phyloP scores from a whole-genome alignment of 2,888 invertebrate species.

The Spisula solida region DNA sequence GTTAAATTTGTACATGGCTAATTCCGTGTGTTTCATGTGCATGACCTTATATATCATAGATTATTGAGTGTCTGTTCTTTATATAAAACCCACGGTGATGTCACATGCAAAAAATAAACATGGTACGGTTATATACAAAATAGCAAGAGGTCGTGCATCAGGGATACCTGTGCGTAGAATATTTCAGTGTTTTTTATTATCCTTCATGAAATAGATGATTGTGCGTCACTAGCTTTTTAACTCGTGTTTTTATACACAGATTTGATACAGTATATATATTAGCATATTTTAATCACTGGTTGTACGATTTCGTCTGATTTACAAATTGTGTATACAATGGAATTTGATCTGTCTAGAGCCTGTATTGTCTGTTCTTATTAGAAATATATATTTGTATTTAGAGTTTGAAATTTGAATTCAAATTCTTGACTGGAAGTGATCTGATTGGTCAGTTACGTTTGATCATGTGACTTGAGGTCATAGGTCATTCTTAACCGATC shows the following conservation, averaged over 20 bases:
- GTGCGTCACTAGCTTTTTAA: conserved; percentile 70
- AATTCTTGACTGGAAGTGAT: conserved; percentile 34
- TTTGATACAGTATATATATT: conserved; percentile 30
- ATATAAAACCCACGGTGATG: conserved; percentile 47
- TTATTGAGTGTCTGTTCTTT: conserved; percentile 27
- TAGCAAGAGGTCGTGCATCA: conserved; percentile 75
- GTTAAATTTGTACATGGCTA: background rate
- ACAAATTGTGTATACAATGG: conserved; percentile 22
- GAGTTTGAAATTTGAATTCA: conserved; percentile 57
- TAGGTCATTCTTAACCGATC: background rate
- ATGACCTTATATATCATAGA: conserved; percentile 41
- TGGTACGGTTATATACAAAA: conserved; percentile 5
- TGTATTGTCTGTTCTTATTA: conserved; percentile 66
- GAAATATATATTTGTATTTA: conserved; percentile 49
- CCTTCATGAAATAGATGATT: conserved; percentile 63
- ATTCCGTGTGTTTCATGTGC: conserved; percentile 43
- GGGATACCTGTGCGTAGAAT: conserved; percentile 59
- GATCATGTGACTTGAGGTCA: conserved; percentile 27
- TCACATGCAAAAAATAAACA: conserved; percentile 20
- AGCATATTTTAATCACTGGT: conserved; percentile 39
- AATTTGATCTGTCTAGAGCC: conserved; percentile 43
- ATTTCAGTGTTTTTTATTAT: conserved; percentile 60
- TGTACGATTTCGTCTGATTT: conserved; percentile 32
- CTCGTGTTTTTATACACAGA: conserved; percentile 62
- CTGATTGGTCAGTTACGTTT: conserved; percentile 27